Evolutionary conservation across 2,113 vertebrate genomes (phyloP).

Genomic region (Syrmaticus mikado): DNA sequence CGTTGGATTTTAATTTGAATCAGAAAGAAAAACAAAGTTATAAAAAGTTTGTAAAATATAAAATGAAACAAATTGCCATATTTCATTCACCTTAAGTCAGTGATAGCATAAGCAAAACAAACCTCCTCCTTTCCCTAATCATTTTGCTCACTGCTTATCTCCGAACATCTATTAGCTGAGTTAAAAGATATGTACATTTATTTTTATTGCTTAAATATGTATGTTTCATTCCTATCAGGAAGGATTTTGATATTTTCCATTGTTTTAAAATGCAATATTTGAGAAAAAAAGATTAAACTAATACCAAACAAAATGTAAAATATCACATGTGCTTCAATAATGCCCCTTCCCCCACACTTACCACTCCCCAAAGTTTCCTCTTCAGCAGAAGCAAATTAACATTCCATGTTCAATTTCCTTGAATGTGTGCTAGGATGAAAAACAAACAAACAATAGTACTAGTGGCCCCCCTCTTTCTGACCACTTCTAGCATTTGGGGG

Average conservation of each 20-base stretch:
- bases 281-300: constrained; percentile 6
- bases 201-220: not conserved
- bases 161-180: not conserved
- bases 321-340: not conserved
- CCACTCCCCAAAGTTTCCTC: not conserved
- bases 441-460: fast-evolving
- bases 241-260: not conserved
- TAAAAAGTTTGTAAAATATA: too few species aligned
- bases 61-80: not conserved
- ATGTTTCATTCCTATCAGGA: not conserved
- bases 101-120: constrained; percentile 2
- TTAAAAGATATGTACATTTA: not conserved
- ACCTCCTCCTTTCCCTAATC: not conserved
- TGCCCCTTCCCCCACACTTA: not conserved
- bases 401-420: too few species aligned
- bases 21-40: not conserved
- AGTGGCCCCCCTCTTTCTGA: not conserved
- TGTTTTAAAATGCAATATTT: not conserved
- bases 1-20: not conserved
- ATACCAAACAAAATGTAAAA: not conserved
- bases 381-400: not conserved
- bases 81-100: not conserved
- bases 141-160: not conserved
- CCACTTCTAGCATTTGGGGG: not conserved
- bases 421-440: not conserved